phyloP scores from a whole-genome alignment of 64 coral and sea anemone species.

The Exaiptasia diaphana region DNA sequence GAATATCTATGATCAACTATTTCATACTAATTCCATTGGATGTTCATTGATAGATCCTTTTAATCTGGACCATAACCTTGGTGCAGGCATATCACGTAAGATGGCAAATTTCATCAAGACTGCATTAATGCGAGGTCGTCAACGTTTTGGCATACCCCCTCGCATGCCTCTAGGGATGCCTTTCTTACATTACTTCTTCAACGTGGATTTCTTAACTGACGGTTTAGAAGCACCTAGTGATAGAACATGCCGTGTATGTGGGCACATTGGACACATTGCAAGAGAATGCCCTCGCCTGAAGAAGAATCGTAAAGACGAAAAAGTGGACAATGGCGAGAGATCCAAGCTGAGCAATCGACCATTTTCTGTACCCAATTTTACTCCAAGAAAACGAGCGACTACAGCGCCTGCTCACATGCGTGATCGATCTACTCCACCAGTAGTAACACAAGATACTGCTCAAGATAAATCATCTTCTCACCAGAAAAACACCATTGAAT shows the following conservation, averaged over 20 bases:
- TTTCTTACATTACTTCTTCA: conserved; percentile 47
- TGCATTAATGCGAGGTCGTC: conserved; percentile 60
- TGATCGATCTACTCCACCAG: too few species aligned
- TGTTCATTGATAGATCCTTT: conserved; percentile 60
- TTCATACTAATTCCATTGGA: not conserved
- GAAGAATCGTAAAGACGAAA: conserved; percentile 56
- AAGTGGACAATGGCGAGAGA: conserved; percentile 23
- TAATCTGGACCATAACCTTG: conserved; percentile 83
- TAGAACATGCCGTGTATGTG: conserved; percentile 67
- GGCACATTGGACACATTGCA: conserved; percentile 76
- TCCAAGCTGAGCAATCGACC: conserved; percentile 7
- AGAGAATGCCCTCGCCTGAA: conserved; percentile 67
- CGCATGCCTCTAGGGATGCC: not conserved
- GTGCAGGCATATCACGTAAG: conserved; percentile 63
- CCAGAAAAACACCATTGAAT: too few species aligned
- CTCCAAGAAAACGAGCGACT: not conserved
- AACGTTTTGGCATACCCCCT: conserved; percentile 59
- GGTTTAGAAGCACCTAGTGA: conserved; percentile 59
- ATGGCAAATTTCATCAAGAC: conserved; percentile 66
- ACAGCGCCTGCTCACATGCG: not conserved
- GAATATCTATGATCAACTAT: not conserved
- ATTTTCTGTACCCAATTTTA: not conserved
- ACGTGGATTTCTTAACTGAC: conserved; percentile 47
- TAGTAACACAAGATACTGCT: too few species aligned
- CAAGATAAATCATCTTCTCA: too few species aligned